Conservation (phyloP, 2,113 vertebrate species). For the Eulemur rufifrons region DNA sequence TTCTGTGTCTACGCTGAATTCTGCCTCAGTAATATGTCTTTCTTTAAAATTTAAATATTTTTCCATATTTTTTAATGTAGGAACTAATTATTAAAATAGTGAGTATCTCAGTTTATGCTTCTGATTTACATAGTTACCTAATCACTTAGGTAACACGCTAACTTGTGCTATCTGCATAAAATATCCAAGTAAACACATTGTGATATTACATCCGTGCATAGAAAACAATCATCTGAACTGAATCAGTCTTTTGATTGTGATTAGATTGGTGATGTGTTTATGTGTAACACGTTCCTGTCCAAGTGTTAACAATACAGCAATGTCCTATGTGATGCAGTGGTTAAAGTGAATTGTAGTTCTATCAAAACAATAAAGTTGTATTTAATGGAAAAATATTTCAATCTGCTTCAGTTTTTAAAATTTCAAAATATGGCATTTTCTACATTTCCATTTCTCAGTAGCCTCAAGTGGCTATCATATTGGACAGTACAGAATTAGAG, state of each 20-base stretch:
- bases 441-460: neutral
- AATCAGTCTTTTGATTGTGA: neutral
- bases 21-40: slow-evolving; percentile 56
- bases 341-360: slow-evolving; percentile 50
- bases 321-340: neutral
- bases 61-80: slow-evolving; percentile 42
- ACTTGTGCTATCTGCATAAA: neutral
- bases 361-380: slow-evolving; percentile 64
- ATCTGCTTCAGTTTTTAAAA: neutral
- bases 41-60: slow-evolving; percentile 49
- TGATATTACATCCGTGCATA: neutral
- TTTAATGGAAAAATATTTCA: slow-evolving; percentile 16
- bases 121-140: neutral
- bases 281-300: neutral
- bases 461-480: neutral
- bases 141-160: neutral
- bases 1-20: slow-evolving; percentile 55
- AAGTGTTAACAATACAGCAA: neutral
- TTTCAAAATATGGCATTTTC: neutral
- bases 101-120: neutral
- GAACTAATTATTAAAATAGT: neutral
- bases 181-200: neutral
- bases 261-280: neutral
- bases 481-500: neutral
- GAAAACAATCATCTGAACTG: neutral